phyloP scores from a whole-genome alignment of 2,888 invertebrate species.

The Cheilosia variabilis region DNA sequence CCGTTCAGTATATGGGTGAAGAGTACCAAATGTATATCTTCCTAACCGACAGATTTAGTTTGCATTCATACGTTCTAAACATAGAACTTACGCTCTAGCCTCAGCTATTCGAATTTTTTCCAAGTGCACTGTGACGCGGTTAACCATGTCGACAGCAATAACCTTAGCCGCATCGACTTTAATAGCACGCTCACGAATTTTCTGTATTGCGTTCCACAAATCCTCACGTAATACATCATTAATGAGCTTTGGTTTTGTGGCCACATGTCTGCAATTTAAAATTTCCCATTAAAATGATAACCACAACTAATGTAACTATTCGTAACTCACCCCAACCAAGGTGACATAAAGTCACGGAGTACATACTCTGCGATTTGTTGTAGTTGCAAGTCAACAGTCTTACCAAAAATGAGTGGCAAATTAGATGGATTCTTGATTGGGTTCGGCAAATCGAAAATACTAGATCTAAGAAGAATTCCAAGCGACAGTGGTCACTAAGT shows the following conservation, averaged over 20 bases:
- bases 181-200: constrained; percentile 89
- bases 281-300: constrained; percentile 81
- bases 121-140: constrained; percentile 92
- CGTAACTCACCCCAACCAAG: constrained; percentile 86
- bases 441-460: constrained; percentile 83
- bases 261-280: constrained; percentile 84
- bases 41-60: no score
- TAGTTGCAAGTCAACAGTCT: constrained; percentile 92
- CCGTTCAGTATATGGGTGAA: no score
- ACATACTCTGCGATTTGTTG: constrained; percentile 92
- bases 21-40: no score
- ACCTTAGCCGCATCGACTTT: constrained; percentile 92
- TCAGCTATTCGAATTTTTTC: constrained; percentile 92
- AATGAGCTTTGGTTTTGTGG: constrained; percentile 87
- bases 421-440: constrained; percentile 84
- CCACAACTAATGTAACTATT: background rate
- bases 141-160: constrained; percentile 92
- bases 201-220: constrained; percentile 91
- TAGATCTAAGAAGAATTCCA: constrained; percentile 78
- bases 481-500: background rate
- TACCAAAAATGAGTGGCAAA: constrained; percentile 91
- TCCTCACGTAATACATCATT: constrained; percentile 90
- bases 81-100: constrained; percentile 88
- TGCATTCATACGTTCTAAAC: constrained; percentile 29
- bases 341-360: constrained; percentile 90